phyloP scores from a whole-genome alignment of 1,140 invertebrate species.

The Drosophila kurseongensis region DNA sequence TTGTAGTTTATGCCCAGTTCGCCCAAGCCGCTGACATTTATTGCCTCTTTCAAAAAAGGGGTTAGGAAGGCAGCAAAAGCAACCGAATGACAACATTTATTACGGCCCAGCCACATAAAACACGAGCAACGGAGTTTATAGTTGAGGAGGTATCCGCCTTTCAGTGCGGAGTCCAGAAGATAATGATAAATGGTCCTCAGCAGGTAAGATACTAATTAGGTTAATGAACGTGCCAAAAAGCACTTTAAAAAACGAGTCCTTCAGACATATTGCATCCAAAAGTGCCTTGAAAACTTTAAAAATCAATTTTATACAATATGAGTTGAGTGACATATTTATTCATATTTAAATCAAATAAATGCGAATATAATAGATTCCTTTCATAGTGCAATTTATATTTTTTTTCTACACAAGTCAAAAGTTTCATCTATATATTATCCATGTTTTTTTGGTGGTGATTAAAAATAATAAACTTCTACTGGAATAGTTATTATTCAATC shows the following conservation, averaged over 20 bases:
- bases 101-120: slow-evolving; percentile 47
- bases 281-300: no score
- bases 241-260: not conserved
- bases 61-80: slow-evolving; percentile 20
- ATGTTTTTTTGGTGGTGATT: not conserved
- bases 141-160: slow-evolving; percentile 1
- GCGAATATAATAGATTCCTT: no score
- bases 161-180: slow-evolving; percentile 1
- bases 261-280: no score
- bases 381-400: no score
- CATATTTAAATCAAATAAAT: no score
- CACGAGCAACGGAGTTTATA: slow-evolving; percentile 11
- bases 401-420: not conserved
- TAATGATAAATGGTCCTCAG: slow-evolving; percentile 24
- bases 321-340: no score
- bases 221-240: slow-evolving; percentile 1
- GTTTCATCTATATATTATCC: not conserved
- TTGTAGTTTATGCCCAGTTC: slow-evolving; percentile 55
- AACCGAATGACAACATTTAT: slow-evolving; percentile 47
- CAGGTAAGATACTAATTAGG: slow-evolving; percentile 19
- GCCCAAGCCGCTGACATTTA: slow-evolving; percentile 59
- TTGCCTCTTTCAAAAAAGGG: slow-evolving; percentile 62
- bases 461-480: slow-evolving; percentile 1
- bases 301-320: no score
- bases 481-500: slow-evolving; percentile 9